phyloP scores from a whole-genome alignment of 2,113 vertebrate species.

The Pachyramphus minor region DNA sequence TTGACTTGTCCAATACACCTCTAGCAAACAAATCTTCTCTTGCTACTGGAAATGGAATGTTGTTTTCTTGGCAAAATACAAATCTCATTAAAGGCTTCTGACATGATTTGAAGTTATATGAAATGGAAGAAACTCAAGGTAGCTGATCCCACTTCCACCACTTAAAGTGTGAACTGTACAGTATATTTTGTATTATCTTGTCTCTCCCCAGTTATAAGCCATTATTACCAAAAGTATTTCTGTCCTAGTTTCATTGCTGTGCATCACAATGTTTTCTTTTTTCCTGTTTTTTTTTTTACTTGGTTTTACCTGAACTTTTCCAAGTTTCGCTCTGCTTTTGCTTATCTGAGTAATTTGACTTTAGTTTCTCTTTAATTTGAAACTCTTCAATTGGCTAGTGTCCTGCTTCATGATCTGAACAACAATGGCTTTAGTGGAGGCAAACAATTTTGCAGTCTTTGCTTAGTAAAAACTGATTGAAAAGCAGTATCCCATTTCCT shows the following conservation, averaged over 20 bases:
- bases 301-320: neutral
- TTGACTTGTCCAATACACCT: neutral
- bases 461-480: neutral
- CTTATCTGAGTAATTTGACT: neutral
- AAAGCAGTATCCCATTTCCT: neutral
- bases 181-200: neutral
- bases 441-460: neutral
- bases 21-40: neutral
- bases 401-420: neutral
- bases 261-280: neutral
- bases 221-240: neutral
- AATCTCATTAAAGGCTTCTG: neutral
- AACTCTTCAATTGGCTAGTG: neutral
- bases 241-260: neutral
- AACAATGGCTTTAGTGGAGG: neutral
- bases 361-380: neutral
- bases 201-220: neutral
- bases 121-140: neutral
- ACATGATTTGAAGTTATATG: neutral
- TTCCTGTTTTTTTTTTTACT: neutral
- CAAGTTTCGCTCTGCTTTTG: neutral
- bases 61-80: neutral
- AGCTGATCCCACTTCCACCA: neutral
- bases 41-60: neutral
- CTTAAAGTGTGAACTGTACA: neutral